Conservation (phyloP, 2,888 invertebrate species). For the Phortica okadai region DNA sequence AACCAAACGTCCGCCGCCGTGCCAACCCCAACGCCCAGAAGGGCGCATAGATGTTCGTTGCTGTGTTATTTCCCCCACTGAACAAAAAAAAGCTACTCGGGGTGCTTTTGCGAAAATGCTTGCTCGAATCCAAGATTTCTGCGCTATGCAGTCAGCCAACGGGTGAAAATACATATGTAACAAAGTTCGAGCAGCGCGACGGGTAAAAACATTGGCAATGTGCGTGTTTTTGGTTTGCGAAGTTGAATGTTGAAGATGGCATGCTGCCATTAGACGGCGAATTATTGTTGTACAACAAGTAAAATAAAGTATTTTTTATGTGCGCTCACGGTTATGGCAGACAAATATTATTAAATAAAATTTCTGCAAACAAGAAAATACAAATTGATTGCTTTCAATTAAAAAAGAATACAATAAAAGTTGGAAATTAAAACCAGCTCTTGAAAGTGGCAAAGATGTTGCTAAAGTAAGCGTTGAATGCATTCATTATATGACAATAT, state of each 20-base stretch:
- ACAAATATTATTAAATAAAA: too few relatives aligned
- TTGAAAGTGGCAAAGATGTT: too few relatives aligned
- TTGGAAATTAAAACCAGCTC: too few relatives aligned
- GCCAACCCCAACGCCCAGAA: slow-evolving; percentile 40
- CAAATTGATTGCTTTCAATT: too few relatives aligned
- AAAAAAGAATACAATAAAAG: too few relatives aligned
- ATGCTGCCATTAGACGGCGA: slow-evolving; percentile 7
- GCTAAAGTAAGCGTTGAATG: too few relatives aligned
- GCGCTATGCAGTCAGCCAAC: slow-evolving; percentile 5
- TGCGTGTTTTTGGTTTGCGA: slow-evolving; percentile 1
- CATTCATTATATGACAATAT: too few relatives aligned
- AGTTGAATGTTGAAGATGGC: slow-evolving; percentile 3
- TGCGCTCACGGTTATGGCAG: too few relatives aligned
- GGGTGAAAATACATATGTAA: slow-evolving; percentile 6
- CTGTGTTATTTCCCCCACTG: neutral
- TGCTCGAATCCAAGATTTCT: slow-evolving; percentile 59
- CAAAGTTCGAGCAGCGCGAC: neutral
- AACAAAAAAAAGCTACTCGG: slow-evolving; percentile 53
- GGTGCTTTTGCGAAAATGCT: slow-evolving; percentile 44
- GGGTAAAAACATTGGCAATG: neutral
- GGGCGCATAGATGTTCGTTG: slow-evolving; percentile 25
- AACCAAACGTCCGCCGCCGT: neutral
- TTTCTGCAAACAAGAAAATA: too few relatives aligned
- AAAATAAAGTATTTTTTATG: neutral
- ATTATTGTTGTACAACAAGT: neutral